phyloP scores from a whole-genome alignment of 2,113 vertebrate species.

The Ranitomeya variabilis region DNA sequence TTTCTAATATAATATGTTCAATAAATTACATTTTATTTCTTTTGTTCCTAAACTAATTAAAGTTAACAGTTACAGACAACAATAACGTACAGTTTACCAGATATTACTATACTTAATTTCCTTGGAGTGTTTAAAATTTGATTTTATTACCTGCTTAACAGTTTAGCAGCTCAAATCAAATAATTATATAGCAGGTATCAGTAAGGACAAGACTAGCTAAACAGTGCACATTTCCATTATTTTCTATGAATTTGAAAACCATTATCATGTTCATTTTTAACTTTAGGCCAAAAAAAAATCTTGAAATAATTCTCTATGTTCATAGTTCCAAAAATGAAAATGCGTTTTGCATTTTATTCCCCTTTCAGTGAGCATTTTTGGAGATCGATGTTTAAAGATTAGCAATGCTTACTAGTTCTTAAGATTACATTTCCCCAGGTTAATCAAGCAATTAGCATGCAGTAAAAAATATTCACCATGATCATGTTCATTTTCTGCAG shows the following conservation, averaged over 20 bases:
- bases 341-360: background rate
- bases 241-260: background rate
- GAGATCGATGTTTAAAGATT: slow-evolving; percentile 44
- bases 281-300: background rate
- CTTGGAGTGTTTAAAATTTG: too few species aligned
- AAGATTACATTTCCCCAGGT: slow-evolving; percentile 55
- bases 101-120: too few species aligned
- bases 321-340: background rate
- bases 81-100: too few species aligned
- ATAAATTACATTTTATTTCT: too few species aligned
- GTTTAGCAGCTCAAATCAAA: background rate
- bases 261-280: background rate
- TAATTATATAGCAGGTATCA: background rate
- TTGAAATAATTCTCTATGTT: background rate
- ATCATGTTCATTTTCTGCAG: slow-evolving; percentile 37
- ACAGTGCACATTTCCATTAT: background rate
- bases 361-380: slow-evolving; percentile 3
- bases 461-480: slow-evolving; percentile 50
- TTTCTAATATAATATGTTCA: too few species aligned
- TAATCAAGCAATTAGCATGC: slow-evolving; percentile 54
- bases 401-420: slow-evolving; percentile 54
- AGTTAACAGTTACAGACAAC: too few species aligned
- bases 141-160: too few species aligned
- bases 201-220: background rate
- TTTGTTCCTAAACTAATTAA: too few species aligned